These are phyloP conservation scores for Natrix natrix DNA, from an alignment of 2,797 vertebrate genomes.

Conservation along the genomic window DNA sequence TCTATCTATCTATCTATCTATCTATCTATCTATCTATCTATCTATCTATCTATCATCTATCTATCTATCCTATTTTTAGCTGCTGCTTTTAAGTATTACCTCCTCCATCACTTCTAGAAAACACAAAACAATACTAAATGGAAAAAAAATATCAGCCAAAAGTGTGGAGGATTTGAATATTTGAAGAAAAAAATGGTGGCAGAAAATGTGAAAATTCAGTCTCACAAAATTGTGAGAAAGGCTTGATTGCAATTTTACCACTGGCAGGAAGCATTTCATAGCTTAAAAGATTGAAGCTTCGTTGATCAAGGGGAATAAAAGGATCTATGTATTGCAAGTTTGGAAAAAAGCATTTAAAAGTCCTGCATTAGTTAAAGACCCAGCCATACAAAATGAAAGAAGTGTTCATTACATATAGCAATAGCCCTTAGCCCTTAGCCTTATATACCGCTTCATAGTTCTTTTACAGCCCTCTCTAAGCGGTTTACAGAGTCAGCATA, in stretches of 20 bases:
- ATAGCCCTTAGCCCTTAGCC: too few species aligned
- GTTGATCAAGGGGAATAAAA: slow-evolving; percentile 15
- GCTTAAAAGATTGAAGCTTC: not conserved
- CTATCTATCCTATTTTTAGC: not conserved
- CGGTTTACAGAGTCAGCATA: too few species aligned
- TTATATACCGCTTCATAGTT: too few species aligned
- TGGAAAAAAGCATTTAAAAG: not conserved
- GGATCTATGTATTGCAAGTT: not conserved
- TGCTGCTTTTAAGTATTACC: not conserved
- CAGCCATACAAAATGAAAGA: slow-evolving; percentile 18
- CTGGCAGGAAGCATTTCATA: not conserved
- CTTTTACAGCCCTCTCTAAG: too few species aligned
- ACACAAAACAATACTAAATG: not conserved
- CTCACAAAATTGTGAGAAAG: slow-evolving; percentile 2
- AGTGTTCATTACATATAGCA: too few species aligned
- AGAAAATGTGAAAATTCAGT: slow-evolving; percentile 37
- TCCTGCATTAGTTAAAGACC: not conserved
- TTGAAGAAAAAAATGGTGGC: slow-evolving; percentile 14
- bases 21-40: too few species aligned
- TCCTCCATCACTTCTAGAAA: slow-evolving; percentile 9
- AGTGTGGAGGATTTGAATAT: not conserved
- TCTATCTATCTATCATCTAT: too few species aligned
- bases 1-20: too few species aligned
- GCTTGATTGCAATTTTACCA: slow-evolving; percentile 25
- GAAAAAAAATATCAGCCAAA: not conserved